Conservation (phyloP, 2,888 invertebrate genomes). For the Torymus auratus region DNA sequence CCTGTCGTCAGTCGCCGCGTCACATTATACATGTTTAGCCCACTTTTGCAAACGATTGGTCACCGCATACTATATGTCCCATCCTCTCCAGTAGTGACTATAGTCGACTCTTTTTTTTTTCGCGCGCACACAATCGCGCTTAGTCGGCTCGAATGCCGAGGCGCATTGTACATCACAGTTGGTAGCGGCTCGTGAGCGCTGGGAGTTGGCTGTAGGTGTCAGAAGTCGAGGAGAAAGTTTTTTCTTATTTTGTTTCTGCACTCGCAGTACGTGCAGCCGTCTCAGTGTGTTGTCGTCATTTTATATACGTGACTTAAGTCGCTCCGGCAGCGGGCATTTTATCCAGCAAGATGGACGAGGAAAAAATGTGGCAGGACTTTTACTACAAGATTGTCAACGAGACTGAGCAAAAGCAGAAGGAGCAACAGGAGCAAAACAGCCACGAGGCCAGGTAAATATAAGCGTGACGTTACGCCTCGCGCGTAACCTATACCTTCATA, state of each 20-base stretch:
- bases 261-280: too few relatives aligned
- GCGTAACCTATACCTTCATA: background rate
- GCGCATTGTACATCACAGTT: too few relatives aligned
- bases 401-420: slow-evolving; percentile 81
- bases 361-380: slow-evolving; percentile 87
- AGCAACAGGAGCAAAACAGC: slow-evolving; percentile 79
- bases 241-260: too few relatives aligned
- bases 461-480: background rate
- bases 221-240: too few relatives aligned
- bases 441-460: slow-evolving; percentile 81
- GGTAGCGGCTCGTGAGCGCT: too few relatives aligned
- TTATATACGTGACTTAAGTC: too few relatives aligned
- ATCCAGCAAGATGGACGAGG: slow-evolving; percentile 80
- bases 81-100: background rate
- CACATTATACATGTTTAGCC: slow-evolving; percentile 5
- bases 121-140: too few relatives aligned
- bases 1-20: slow-evolving; percentile 11
- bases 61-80: background rate
- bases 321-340: background rate
- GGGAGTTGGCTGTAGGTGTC: too few relatives aligned
- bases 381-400: slow-evolving; percentile 78
- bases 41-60: slow-evolving; percentile 12
- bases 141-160: too few relatives aligned
- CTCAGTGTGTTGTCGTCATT: too few relatives aligned
- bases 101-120: too few relatives aligned